Evolutionary conservation across 1,140 invertebrate genomes (phyloP).

Genomic region (Aphaenogaster rudis): DNA sequence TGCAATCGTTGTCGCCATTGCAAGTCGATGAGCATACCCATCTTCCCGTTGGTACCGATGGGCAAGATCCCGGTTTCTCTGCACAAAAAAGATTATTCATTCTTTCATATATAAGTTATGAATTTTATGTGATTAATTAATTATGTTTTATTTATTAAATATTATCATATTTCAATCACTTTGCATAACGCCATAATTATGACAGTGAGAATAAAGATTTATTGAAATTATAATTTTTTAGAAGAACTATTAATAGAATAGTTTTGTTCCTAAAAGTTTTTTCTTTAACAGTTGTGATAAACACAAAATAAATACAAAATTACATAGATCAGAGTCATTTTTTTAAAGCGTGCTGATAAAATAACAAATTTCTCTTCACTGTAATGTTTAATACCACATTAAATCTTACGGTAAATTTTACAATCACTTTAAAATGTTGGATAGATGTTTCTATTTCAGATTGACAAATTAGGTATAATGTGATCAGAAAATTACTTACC

Average conservation of each 20-base stretch:
- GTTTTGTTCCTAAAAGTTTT: neutral
- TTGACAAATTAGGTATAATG: neutral
- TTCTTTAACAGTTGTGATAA: neutral
- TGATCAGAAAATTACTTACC: constrained; percentile 30
- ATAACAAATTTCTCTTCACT: neutral
- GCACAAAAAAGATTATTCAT: constrained; percentile 39
- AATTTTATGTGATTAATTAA: neutral
- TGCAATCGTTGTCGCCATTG: constrained; percentile 88
- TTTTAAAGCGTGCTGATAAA: neutral
- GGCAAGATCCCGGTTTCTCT: constrained; percentile 88
- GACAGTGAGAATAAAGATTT: neutral
- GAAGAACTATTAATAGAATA: neutral
- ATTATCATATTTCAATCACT: neutral
- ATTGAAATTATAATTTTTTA: neutral
- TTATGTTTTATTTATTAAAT: neutral
- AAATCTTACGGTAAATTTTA: neutral
- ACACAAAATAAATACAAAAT: constrained; percentile 8
- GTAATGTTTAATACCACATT: neutral
- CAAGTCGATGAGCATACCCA: constrained; percentile 89
- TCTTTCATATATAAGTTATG: neutral
- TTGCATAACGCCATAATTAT: neutral
- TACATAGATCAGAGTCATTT: neutral
- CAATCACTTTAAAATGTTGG: neutral
- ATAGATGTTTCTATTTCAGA: neutral
- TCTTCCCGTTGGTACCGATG: constrained; percentile 86